Evolutionary conservation across 2,888 invertebrate species (phyloP).

Genomic region (Bellardia pandia): DNA sequence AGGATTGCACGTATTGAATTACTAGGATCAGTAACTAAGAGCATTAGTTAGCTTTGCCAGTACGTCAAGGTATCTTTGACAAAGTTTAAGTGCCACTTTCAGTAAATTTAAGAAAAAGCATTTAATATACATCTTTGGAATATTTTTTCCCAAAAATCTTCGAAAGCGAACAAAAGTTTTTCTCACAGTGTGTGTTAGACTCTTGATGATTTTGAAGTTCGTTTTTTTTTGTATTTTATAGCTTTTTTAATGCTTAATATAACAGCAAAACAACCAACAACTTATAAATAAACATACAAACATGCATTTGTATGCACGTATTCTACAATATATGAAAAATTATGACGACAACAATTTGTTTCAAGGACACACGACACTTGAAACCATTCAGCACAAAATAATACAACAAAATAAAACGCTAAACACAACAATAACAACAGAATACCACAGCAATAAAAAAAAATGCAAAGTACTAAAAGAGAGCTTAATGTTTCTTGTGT

Average conservation of each 20-base stretch:
- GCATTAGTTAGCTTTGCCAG: too few species aligned
- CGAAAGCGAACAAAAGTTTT: background rate
- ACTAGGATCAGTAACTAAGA: too few species aligned
- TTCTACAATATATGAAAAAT: constrained; percentile 63
- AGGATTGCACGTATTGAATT: too few species aligned
- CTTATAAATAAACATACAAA: background rate
- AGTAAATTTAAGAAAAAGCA: too few species aligned
- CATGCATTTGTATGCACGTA: background rate
- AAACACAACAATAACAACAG: constrained; percentile 37
- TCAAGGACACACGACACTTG: constrained; percentile 75
- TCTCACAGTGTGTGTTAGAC: background rate
- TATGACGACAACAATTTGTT: constrained; percentile 74
- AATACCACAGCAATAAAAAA: constrained; percentile 50
- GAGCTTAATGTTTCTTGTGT: background rate
- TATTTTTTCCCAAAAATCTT: too few species aligned
- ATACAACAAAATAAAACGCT: background rate
- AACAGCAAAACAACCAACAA: constrained; percentile 27
- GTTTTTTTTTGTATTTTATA: constrained; percentile 19
- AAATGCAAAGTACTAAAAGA: constrained; percentile 37
- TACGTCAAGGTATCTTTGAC: too few species aligned
- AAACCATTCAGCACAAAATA: constrained; percentile 64
- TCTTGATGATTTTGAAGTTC: background rate
- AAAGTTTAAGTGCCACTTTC: too few species aligned
- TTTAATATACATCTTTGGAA: too few species aligned
- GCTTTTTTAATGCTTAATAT: constrained; percentile 16